Base-by-base conservation (phyloP, 2,113 vertebrate species). In the Peromyscus californicus region DNA sequence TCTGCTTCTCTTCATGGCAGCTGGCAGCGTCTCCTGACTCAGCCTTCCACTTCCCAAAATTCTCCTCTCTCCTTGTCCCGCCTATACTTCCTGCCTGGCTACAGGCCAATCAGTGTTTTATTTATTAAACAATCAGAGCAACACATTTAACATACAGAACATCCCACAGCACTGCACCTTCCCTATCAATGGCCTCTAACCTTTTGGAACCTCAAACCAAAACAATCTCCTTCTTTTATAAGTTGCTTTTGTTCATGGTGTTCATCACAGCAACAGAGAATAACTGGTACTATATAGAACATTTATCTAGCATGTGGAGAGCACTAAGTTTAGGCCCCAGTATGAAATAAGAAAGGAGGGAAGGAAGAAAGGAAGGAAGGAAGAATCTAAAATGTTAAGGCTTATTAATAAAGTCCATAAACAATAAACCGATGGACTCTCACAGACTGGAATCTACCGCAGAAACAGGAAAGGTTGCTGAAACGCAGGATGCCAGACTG, bases 241-340 rank as follows among this genome's bases (percentile, higher is more conserved):
- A 79, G 76, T 19, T 33, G 45, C 48, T 54, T 54, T 26, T 54
- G 4, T 29, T 79, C 11, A 15, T 76, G 74, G 74, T 45, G 24
- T 45, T 54, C 36, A 33, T 54, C 29, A 19, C 29, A 54, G 76
- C 31, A 8, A 54, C 76, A 26, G 16, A 33, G 48, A 10, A 51
- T 33, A 7, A 17, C 26, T 79, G 45, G 7, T 17, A 51, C 5
- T 0, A 3, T 17, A 31, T 7, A 31, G 16, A 19, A 36, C 7
- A 2, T 51, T 54, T 54, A 33, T 19, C 26, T 4, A 54, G 16
- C 48, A 54, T 21, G 15, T 33, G 7, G 29, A 79, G 7, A 51
- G 7, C 76, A 13, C 76, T 33, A 19, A 54, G 45, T 11, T 9
- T 79, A 16, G 51, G 31, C 76, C 16, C 48, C 17, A 54, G 48